Evolutionary conservation across 2,888 invertebrate species (phyloP), one percentile per base, ranked within the genome.

Genomic region (Tridacna gigas): DNA sequence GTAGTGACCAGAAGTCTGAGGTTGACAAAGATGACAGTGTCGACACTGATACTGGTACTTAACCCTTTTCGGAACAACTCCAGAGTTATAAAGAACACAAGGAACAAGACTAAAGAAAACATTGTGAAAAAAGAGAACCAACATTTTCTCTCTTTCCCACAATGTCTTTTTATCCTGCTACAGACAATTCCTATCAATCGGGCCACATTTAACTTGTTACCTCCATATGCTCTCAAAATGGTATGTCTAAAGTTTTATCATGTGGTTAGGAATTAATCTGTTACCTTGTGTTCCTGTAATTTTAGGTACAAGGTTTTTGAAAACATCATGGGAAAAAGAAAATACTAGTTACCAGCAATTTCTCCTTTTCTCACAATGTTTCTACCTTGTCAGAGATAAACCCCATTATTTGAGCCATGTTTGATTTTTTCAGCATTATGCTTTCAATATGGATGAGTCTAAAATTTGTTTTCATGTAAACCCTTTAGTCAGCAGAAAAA

Each of bases 1-100:
- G 45, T 26, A 76, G 48, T 83, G 79, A 65, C 25, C 22, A 48
- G 22, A n/a, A 69, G 47, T 22, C 47, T 20, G 26, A 69, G 5
- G 69, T n/a, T 45, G 69, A 3, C 11, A 9, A 3, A 20, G 20
- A 20, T 56, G 56, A 20, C 20, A 56, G 11, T 15, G 9, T 56
- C 9, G 20, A 56, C 11, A 15, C 11, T 56, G 3, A 20, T 20
- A 15, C 56, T 56, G 18, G 20, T 56, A 56, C 20, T 20, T 15
- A 56, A 3, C 18, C 11, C 56, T 56, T 20, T 56, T 15, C 56
- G 9, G 56, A 3, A 56, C 18, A 56, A 37, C 7, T 37, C 37
- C 56, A 56, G 56, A 15, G 3, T 56, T 56, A 5, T 56, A 11
- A 56, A 56, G 20, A 56, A 3, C 37, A 4, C 7, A 4, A 37